Conservation (phyloP, 2,888 invertebrate species). For the Cephonodes hylas region DNA sequence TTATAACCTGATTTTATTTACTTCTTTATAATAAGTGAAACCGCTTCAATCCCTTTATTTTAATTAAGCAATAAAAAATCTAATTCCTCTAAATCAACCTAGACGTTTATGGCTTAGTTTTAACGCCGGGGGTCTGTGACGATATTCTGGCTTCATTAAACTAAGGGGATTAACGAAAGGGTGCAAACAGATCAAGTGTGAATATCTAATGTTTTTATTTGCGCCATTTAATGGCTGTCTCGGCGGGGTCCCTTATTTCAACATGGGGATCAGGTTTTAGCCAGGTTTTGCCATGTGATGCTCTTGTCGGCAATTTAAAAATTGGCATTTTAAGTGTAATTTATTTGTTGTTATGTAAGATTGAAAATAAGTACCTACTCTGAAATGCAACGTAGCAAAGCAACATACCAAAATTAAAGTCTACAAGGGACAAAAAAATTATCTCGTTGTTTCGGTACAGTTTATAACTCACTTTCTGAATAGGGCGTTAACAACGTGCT, state of each 20-base stretch:
- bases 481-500: too few relatives aligned
- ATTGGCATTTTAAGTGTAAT: background rate
- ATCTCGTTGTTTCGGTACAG: too few relatives aligned
- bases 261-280: conserved; percentile 18
- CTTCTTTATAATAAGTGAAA: background rate
- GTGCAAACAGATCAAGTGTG: conserved; percentile 72
- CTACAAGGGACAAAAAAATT: too few relatives aligned
- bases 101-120: conserved; percentile 1
- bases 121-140: conserved; percentile 44
- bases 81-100: background rate
- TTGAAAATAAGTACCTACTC: too few relatives aligned
- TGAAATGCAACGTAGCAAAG: too few relatives aligned
- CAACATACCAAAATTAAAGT: too few relatives aligned
- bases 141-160: conserved; percentile 69
- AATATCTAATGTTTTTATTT: conserved; percentile 74
- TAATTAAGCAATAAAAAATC: conserved; percentile 2
- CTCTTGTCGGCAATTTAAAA: background rate
- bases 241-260: conserved; percentile 22
- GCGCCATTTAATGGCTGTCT: conserved; percentile 31
- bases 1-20: too few relatives aligned
- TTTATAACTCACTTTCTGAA: too few relatives aligned
- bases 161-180: conserved; percentile 70
- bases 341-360: too few relatives aligned
- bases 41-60: background rate
- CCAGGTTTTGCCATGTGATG: background rate